phyloP scores from a whole-genome alignment of 2,113 vertebrate genomes.

The Meles meles region DNA sequence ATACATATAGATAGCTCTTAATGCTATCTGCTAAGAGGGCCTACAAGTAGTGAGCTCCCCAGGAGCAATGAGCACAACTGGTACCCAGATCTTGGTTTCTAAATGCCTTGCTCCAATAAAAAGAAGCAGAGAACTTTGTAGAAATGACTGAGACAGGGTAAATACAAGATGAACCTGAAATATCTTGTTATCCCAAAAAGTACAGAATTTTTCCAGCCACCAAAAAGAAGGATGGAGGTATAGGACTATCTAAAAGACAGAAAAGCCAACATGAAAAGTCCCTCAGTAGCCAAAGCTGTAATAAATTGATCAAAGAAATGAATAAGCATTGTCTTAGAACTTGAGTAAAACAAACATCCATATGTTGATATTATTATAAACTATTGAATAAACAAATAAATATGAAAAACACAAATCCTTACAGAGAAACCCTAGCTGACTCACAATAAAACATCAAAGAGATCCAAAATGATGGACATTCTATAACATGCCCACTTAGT shows the following conservation, averaged over 20 bases:
- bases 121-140: not conserved
- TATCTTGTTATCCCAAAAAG: not conserved
- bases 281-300: not conserved
- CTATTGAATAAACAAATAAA: not conserved
- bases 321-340: not conserved
- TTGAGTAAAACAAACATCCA: not conserved
- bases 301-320: not conserved
- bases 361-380: not conserved
- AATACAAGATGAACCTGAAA: not conserved
- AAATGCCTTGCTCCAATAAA: not conserved
- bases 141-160: not conserved
- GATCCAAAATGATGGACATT: not conserved
- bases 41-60: not conserved
- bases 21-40: not conserved
- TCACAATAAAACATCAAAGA: not conserved
- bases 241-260: not conserved
- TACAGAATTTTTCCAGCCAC: not conserved
- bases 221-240: not conserved
- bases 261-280: not conserved
- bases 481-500: not conserved
- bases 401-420: not conserved
- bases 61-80: not conserved
- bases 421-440: accelerated
- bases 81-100: not conserved
- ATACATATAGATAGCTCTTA: not conserved